A percentile compares a stretch with the other conserved stretches of the same genome.
Evolutionary conservation across 1,140 invertebrate species (phyloP).

Genomic region (Brachionus manjavacas): DNA sequence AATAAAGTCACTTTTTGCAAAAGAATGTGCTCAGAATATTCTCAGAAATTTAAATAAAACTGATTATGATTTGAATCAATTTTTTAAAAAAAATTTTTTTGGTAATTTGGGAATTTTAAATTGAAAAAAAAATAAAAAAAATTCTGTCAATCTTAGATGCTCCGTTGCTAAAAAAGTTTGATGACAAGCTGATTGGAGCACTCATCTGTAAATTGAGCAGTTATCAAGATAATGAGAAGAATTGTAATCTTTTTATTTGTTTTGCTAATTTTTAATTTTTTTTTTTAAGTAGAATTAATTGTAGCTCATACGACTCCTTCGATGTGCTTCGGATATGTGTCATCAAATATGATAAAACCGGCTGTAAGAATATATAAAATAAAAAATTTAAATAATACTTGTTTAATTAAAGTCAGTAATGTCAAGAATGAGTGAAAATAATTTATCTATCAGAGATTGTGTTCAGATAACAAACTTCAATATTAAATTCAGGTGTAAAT

Average conservation of each 20-base stretch:
- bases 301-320: constrained; percentile 38
- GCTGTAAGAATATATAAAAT: neutral
- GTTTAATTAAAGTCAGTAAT: neutral
- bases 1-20: constrained; percentile 39
- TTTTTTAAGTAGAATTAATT: constrained; percentile 39
- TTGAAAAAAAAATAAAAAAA: neutral
- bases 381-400: neutral
- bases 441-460: neutral
- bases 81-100: constrained; percentile 35
- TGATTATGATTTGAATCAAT: neutral
- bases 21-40: constrained; percentile 31
- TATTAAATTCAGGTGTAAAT: neutral
- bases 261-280: neutral
- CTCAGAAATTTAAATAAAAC: neutral
- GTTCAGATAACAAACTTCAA: constrained; percentile 20
- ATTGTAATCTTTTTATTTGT: neutral
- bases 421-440: neutral
- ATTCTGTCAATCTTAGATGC: neutral
- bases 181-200: constrained; percentile 16
- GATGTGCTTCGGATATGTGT: constrained; percentile 30
- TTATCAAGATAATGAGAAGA: neutral
- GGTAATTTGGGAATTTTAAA: neutral
- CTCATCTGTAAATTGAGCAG: constrained; percentile 1
- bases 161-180: neutral
- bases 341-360: neutral